Evolutionary conservation across 2,888 invertebrate genomes (phyloP).

Genomic region (Nineta flava): DNA sequence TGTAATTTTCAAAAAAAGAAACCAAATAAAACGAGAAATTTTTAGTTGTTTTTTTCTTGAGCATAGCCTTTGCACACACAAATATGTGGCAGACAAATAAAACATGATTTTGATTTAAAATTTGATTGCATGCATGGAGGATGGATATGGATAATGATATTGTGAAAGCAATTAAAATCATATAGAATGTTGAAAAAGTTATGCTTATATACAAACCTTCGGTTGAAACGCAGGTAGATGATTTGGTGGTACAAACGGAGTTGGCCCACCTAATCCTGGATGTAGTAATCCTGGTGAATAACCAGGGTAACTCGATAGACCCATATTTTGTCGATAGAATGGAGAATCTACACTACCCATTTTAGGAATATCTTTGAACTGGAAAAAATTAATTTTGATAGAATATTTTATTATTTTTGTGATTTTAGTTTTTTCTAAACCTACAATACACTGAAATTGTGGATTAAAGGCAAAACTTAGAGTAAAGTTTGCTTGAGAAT

Average conservation of each 20-base stretch:
- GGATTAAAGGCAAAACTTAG: too few relatives aligned
- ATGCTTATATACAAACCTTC: conserved; percentile 42
- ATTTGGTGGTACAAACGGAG: conserved; percentile 79
- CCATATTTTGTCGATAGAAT: conserved; percentile 59
- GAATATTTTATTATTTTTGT: conserved; percentile 3
- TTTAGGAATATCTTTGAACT: conserved; percentile 82
- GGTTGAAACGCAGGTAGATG: conserved; percentile 77
- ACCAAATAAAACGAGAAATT: conserved; percentile 1
- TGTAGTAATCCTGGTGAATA: conserved; percentile 65
- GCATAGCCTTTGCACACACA: too few relatives aligned
- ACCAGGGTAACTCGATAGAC: conserved; percentile 63
- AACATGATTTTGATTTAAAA: too few relatives aligned
- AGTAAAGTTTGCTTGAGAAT: too few relatives aligned
- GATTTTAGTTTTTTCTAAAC: conserved; percentile 10
- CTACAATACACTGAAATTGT: too few relatives aligned
- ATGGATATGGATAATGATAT: too few relatives aligned
- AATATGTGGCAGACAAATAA: too few relatives aligned
- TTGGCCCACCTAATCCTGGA: conserved; percentile 57
- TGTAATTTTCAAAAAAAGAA: not conserved
- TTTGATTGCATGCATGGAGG: too few relatives aligned
- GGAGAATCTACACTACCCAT: conserved; percentile 61
- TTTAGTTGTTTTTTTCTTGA: not conserved
- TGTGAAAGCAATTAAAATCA: too few relatives aligned
- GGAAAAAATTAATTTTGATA: conserved; percentile 16
- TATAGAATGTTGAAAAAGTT: not conserved